A percentile compares a stretch with the other conserved stretches of the same genome.
phyloP scores from a whole-genome alignment of 2,797 vertebrate genomes.

The Rhinella marina region DNA sequence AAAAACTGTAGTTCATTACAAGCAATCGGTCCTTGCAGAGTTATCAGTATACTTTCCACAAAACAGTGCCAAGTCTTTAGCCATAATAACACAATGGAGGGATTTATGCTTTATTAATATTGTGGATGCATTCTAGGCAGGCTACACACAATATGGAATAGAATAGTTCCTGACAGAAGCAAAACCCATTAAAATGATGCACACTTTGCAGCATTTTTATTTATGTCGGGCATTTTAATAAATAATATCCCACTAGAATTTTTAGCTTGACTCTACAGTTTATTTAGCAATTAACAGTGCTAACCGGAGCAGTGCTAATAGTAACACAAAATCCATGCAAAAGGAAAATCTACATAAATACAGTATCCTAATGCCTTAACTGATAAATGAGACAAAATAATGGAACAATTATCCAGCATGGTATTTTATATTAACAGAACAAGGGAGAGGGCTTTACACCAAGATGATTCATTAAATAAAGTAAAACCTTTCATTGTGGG shows the following conservation, averaged over 20 bases:
- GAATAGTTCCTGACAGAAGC: constrained; percentile 42
- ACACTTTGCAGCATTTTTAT: constrained; percentile 53
- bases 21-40: background rate
- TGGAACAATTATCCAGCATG: background rate
- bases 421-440: background rate
- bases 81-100: constrained; percentile 26
- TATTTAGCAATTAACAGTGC: constrained; percentile 36
- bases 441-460: background rate
- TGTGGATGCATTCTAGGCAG: constrained; percentile 14
- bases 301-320: constrained; percentile 5
- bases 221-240: constrained; percentile 51
- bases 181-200: constrained; percentile 56
- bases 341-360: background rate
- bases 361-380: background rate
- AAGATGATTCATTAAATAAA: background rate
- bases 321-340: background rate
- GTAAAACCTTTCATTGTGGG: constrained; percentile 3
- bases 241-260: constrained; percentile 40
- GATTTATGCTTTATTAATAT: constrained; percentile 49
- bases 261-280: constrained; percentile 24
- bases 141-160: constrained; percentile 28
- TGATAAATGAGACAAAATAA: background rate
- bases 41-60: background rate
- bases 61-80: constrained; percentile 27
- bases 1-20: background rate